Conservation (phyloP, 1,140 invertebrate species). For the Sarcophaga bullata region DNA sequence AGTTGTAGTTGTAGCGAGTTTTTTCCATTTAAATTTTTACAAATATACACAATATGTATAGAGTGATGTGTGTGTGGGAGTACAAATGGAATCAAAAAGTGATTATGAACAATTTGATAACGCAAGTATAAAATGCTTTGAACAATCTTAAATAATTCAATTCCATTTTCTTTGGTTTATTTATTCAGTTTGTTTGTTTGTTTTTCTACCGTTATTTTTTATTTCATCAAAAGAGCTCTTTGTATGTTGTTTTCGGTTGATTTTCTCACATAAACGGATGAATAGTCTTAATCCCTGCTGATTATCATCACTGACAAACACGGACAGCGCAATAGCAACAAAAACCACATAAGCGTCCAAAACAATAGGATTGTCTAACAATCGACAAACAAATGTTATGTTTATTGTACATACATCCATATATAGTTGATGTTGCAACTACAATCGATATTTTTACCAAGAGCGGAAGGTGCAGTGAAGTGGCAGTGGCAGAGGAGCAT, state of each 20-base stretch:
- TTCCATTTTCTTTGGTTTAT: background rate
- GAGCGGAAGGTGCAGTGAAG: too few species aligned
- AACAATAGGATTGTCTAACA: background rate
- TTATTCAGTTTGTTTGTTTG: too few species aligned
- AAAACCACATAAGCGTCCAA: background rate
- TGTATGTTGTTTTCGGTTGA: background rate
- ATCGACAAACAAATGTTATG: background rate
- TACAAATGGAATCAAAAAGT: too few species aligned
- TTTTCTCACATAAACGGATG: background rate
- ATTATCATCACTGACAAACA: background rate
- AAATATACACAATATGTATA: too few species aligned
- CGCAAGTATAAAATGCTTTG: background rate
- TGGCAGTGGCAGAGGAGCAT: too few species aligned
- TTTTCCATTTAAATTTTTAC: too few species aligned
- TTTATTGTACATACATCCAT: too few species aligned
- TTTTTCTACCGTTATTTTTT: too few species aligned
- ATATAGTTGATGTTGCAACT: too few species aligned
- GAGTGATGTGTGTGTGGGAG: background rate
- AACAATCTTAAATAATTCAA: background rate
- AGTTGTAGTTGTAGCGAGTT: background rate
- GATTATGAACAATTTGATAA: background rate
- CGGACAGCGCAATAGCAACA: too few species aligned
- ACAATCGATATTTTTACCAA: too few species aligned
- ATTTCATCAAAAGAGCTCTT: background rate
- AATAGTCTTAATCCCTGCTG: background rate